Evolutionary conservation across 2,888 invertebrate species (phyloP), one percentile per base, ranked within the genome.

Genomic region (Apeira syringaria): DNA sequence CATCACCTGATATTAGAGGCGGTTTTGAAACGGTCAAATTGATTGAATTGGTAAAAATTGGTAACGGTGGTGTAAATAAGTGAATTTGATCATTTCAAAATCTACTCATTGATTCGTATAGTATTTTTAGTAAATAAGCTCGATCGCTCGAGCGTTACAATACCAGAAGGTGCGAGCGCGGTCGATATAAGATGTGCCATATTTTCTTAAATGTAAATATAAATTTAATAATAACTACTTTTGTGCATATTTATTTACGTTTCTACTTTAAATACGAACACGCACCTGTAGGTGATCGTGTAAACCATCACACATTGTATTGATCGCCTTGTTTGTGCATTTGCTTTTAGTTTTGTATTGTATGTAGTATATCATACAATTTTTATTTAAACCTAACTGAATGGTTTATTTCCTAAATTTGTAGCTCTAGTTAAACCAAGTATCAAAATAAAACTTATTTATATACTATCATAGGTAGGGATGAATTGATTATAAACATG

Each of bases 121-220:
- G 66, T 69, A 57, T 72, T 64, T 42, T 72, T 64, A 71, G 68
- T 61, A 47, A 60, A 68, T 70, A 64, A 67, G 71, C 69, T 72
- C 68, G 74, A 70, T 69, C 68, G 75, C 74, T 74, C 65, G 62
- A 58, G 59, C 59, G 55, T 53, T 31, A 48, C 54, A 61, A 64
- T 59, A 53, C 48, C 44, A 54, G 52, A 42, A 54, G 60, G 56
- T 58, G 65, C 62, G 74, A 74, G 78, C 78, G 84, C 83, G 85
- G 82, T 86, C 80, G 84, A 81, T 76, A 69, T 68, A 77, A 81
- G 85, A 85, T 87, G 89, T 89, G 89, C 89, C 89, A 89, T 89
- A 89, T 89, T 86, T 85, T 87, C 79, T 79, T 84, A 82, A 73
- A 74, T 88, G 87, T 88, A 89, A 88, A 88, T 88, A 89, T 87